Conservation (phyloP, 2,113 vertebrate species). For the Pomatorhinus ruficollis region DNA sequence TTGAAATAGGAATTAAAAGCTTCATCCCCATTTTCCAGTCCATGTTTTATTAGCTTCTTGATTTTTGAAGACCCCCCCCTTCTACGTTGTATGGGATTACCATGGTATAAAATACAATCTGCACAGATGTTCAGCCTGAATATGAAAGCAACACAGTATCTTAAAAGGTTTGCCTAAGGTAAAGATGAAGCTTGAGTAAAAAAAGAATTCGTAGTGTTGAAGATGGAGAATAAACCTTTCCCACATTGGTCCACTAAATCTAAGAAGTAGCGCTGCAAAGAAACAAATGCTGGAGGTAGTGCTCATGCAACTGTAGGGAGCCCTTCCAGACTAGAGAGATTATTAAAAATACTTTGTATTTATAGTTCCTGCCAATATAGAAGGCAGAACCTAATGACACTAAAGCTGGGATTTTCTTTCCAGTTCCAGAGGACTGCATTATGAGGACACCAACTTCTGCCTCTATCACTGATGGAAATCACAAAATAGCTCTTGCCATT, state of each 20-base stretch:
- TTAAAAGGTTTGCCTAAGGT: neutral
- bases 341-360: constrained; percentile 22
- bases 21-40: neutral
- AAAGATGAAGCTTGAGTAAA: neutral
- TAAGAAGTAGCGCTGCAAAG: neutral
- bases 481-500: neutral
- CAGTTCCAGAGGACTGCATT: constrained; percentile 12
- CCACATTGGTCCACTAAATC: neutral
- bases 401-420: constrained; percentile 17
- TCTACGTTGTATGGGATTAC: neutral
- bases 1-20: neutral
- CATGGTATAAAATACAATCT: neutral
- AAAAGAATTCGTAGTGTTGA: neutral
- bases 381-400: constrained; percentile 69
- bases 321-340: neutral
- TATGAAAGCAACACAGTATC: neutral
- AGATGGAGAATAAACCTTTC: neutral
- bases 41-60: neutral
- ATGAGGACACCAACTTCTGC: constrained; percentile 23
- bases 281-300: neutral
- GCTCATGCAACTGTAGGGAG: neutral
- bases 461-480: constrained; percentile 42
- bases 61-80: neutral
- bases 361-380: constrained; percentile 76
- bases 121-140: neutral